These are phyloP conservation scores for Lepidiolamprologus cunningtoni DNA, from an alignment of 2,113 vertebrate species.

Conservation along the genomic window DNA sequence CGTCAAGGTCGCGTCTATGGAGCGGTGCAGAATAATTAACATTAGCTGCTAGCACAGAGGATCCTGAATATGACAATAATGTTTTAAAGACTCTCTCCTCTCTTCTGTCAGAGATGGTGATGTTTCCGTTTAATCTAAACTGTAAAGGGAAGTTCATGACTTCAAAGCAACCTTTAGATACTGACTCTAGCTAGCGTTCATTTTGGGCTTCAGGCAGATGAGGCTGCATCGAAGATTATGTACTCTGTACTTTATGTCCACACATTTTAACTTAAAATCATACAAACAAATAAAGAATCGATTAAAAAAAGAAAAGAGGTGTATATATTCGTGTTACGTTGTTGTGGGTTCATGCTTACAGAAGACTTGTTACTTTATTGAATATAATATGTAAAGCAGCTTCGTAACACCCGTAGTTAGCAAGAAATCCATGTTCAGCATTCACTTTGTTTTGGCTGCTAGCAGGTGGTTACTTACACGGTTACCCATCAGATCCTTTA, in stretches of 20 bases:
- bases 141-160: neutral
- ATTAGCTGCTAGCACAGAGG: neutral
- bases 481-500: neutral
- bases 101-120: no score
- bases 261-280: neutral
- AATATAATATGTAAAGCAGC: neutral
- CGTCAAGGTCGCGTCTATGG: constrained; percentile 64
- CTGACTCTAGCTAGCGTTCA: neutral
- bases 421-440: neutral
- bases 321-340: neutral
- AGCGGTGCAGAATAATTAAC: neutral
- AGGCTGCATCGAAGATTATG: neutral
- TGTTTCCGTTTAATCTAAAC: neutral
- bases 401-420: neutral
- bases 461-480: neutral
- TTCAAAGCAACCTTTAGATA: neutral
- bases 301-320: neutral
- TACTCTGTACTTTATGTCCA: neutral
- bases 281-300: rapidly evolving
- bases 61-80: neutral
- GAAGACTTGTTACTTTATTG: neutral
- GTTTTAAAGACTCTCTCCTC: neutral
- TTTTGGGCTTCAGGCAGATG: neutral
- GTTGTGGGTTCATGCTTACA: neutral
- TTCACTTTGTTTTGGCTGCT: neutral